Evolutionary conservation across 2,797 vertebrate genomes (phyloP), one percentile per base, ranked within the genome.

Genomic region (Gambelia wislizenii): DNA sequence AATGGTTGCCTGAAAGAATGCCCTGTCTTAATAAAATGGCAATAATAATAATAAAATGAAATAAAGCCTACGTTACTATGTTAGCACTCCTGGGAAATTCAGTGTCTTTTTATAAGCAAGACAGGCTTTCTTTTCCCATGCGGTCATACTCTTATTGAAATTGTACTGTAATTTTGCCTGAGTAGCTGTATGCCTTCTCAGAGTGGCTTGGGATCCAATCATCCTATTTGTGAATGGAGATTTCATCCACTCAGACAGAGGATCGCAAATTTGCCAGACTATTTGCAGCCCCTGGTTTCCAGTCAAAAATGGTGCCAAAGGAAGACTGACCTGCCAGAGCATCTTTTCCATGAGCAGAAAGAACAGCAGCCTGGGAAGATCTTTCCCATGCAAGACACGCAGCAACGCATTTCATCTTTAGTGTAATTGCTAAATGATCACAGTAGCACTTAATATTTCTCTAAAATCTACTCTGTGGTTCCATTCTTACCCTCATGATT

Each of bases 131-230:
- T 44, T 87, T 93, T 69, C 84, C 89, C 64, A 74, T 87, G 74
- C 85, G 52, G 69, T 92, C 84, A 87, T 61, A 85, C 54, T 44
- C 84, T 78, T 42, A 83, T 0, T 82, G 0, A 83, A 89, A 89
- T 90, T 86, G 85, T 83, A 85, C 87, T 82, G 0, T 83, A 89
- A 88, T 91, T 87, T 89, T 78, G 44, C 4, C 52, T 85, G 86
- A 92, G 87, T 56, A 89, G 83, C 91, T 94, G 90, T 95, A 90
- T 90, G 90, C 79, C 12, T 75, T 84, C 92, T 92, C 92, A 92
- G 93, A 7, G 87, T 75, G 54, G 92, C 86, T 93, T 82, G 64
- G 27, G n/a, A 33, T 76, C 70, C 72, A 76, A 61, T 36, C 61
- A 33, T 22, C 12, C 25, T 61, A 83, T 20, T 69, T 22, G 6